Base-by-base conservation (phyloP, 2,113 vertebrate species). In the Heterochromis multidens region DNA sequence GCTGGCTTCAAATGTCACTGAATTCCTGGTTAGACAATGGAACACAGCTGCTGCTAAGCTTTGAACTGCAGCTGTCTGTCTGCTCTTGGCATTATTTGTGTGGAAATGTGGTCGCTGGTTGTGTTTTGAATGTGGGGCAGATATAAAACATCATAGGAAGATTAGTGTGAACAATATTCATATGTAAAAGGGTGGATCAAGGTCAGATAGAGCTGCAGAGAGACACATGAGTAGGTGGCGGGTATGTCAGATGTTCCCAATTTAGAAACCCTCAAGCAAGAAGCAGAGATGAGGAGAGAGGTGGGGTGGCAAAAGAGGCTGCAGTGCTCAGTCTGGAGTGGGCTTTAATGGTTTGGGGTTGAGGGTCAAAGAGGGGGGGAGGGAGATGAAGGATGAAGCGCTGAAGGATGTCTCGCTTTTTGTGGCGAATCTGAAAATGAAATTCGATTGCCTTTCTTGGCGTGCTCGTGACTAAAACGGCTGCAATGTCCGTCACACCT, bases 61-160 rank as follows among this genome's bases (percentile, higher is more conserved):
- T 91, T 95, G 91, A 93, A 89, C 89, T 89, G 91, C 92, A 92
- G 92, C 93, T 92, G 93, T 89, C 87, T 43, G 61, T 82, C 86
- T 84, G 33, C 65, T 25, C 61, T 57, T 87, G 84, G 81, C 74
- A 54, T 81, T 79, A 43, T 83, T 63, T 63, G 67, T 21, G 76
- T 79, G 86, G 85, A 81, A 80, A 82, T 87, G 89, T 77, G 89
- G 85, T 78, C 56, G 37, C 62, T 52, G 74, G 86, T 72, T 65
- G 86, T 82, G 76, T 91, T 65, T 86, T 77, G 43, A 90, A 89
- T 84, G 90, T 21, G 59, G 62, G 12, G 62, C 49, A 17, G 78
- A 59, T 59, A 72, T 82, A 80, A 84, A 91, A 89, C 82, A 80
- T 85, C 57, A 84, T n/a, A 84, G 83, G 61, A 62, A 80, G 89